Evolutionary conservation across 2,797 vertebrate genomes (phyloP), one percentile per base, ranked within the genome.

Genomic region (Megalops cyprinoides): DNA sequence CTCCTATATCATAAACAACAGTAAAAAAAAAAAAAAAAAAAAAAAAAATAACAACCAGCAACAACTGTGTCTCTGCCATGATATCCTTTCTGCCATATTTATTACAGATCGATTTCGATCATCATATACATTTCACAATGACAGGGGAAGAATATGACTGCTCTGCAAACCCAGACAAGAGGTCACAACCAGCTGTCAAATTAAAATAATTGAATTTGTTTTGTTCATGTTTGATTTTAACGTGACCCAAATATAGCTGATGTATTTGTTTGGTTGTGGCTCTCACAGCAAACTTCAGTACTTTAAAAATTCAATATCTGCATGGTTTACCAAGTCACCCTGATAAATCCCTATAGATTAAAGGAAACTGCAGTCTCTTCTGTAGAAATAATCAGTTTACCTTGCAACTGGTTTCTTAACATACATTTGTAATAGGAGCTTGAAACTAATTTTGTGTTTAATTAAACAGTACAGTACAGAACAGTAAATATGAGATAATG

Each of bases 41-140:
- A n/a, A n/a, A n/a, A n/a, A n/a, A n/a, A 71, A 71, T 42, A 44
- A 71, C 39, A 71, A 71, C 42, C 18, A 71, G 67, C 34, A 20
- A 37, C 37, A 69, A 20, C 34, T 65, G 9, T 15, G 9, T 15
- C 1, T 58, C 62, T 65, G 62, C 2, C 14, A 65, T 20, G 62
- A 15, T 65, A 37, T 34, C 58, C 25, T 62, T 34, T 15, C 31
- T n/a, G n/a, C n/a, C n/a, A 10, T 62, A 28, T 34, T 62, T 53
- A 14, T 53, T 53, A 14, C 12, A 53, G 14, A 15, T 53, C 9
- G 10, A 48, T 48, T 48, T 65, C 37, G 1, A 18, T 37, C 62
- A 2, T n/a, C 37, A 37, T 25, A 4, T 34, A 65, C 12, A 62
- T 28, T 60, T 28, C 28, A 31, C 20, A 31, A 10, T 65, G 6